Evolutionary conservation across 2,888 invertebrate species (phyloP), one percentile per base, ranked within the genome.

Genomic region (Archips xylosteana): DNA sequence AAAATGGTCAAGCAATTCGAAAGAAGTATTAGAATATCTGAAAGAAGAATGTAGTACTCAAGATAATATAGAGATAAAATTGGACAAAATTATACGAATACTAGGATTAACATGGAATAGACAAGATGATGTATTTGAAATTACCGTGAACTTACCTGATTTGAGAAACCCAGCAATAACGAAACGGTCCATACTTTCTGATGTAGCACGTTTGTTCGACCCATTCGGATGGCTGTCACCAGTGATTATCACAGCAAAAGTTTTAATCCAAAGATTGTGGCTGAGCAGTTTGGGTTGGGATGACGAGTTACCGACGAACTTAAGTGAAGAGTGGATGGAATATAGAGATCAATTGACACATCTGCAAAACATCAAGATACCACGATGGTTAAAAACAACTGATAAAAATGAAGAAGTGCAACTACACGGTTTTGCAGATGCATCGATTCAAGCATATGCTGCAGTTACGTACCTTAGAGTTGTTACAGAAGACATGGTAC

Each of bases 211-310:
- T 4, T 62, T 75, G 13, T 72, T 72, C 42, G 75, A 75, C 39
- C 72, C 72, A 15, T 75, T 75, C 42, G 75, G 75, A 23, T 75
- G 70, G 72, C 42, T 75, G 9, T 45, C 70, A 45, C 72, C 71
- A 34, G 66, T 75, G 6, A 47, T 75, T 15, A 42, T 75, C 8
- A 70, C 8, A 3, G 75, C 75, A 13, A 74, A 68, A 13, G 47
- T 60, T 0, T 3, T 68, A 8, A 68, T 68, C 2, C 68, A 68
- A n/a, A 68, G 32, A 12, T 60, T 61, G 3, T 45, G 45, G 45
- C 12, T 45, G 9, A 10, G 45, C 12, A 9, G 3, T 3, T 3
- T 45, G 0, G 45, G 10, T 10, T 45, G 45, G 45, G 45, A 45
- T 10, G 45, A 45, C 10, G 45, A 45, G 12, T 10, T 45, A 12